A percentile compares a stretch with the other conserved stretches of the same genome.
Evolutionary conservation across 2,113 vertebrate genomes (phyloP).

Genomic region (Gymnorhina tibicen): DNA sequence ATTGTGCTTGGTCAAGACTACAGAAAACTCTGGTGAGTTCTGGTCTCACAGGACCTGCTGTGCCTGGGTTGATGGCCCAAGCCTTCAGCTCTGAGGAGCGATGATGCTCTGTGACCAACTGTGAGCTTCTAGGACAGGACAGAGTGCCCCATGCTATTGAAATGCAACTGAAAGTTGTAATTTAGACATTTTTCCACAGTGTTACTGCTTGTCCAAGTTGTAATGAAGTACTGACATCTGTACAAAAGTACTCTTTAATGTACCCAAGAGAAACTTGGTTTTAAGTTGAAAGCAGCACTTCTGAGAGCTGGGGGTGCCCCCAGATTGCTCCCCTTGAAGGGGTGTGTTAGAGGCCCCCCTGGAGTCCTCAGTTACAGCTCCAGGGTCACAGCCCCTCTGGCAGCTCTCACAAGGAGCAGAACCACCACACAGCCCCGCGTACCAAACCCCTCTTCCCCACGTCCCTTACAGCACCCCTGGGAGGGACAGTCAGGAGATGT

Average conservation of each 20-base stretch:
- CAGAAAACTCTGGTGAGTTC: neutral
- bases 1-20: neutral
- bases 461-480: neutral
- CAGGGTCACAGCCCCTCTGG: neutral
- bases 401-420: neutral
- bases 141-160: neutral
- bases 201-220: neutral
- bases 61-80: neutral
- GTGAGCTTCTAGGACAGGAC: neutral
- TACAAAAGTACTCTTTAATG: neutral
- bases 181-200: neutral
- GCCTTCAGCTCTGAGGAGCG: neutral
- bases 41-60: neutral
- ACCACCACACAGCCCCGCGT: neutral
- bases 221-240: neutral
- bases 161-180: neutral
- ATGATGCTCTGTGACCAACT: accelerated
- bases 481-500: neutral
- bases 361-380: neutral
- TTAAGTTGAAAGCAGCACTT: neutral
- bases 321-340: neutral
- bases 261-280: neutral
- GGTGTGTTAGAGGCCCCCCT: neutral
- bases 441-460: neutral
- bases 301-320: neutral